Percentiles rank a stretch among this genome's conserved stretches.
Conservation (phyloP, 1,140 invertebrate species). For the Cotesia vestalis region DNA sequence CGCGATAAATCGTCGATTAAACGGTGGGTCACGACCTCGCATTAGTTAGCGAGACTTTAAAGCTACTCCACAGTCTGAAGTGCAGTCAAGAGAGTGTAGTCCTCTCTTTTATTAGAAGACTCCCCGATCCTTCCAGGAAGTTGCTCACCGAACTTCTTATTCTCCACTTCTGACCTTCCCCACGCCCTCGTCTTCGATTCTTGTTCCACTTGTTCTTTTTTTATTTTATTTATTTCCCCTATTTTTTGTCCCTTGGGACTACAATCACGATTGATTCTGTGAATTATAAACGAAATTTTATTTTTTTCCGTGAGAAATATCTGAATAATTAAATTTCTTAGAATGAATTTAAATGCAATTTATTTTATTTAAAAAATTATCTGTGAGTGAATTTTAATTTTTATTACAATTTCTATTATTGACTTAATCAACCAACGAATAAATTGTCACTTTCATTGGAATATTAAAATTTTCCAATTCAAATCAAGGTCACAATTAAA, state of each 20-base stretch:
- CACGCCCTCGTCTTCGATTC: slow-evolving; percentile 36
- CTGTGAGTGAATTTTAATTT: too few relatives aligned
- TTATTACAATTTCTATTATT: too few relatives aligned
- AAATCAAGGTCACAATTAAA: too few relatives aligned
- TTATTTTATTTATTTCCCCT: slow-evolving; percentile 11
- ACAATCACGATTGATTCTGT: too few relatives aligned
- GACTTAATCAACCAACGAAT: too few relatives aligned
- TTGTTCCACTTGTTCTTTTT: slow-evolving; percentile 20
- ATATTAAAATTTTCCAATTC: too few relatives aligned
- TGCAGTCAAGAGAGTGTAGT: slow-evolving; percentile 3
- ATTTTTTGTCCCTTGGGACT: background rate
- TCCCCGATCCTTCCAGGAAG: slow-evolving; percentile 38
- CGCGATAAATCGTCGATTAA: slow-evolving; percentile 54
- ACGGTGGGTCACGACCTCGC: slow-evolving; percentile 46
- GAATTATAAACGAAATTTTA: too few relatives aligned
- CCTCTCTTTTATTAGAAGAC: background rate
- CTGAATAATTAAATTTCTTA: too few relatives aligned
- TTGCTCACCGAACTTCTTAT: slow-evolving; percentile 29
- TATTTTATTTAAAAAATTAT: too few relatives aligned
- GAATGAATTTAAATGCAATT: too few relatives aligned
- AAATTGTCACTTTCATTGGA: too few relatives aligned
- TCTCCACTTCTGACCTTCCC: slow-evolving; percentile 36
- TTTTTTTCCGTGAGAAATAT: too few relatives aligned
- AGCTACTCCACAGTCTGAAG: slow-evolving; percentile 30
- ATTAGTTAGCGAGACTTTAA: slow-evolving; percentile 47